These are phyloP conservation scores for Boulengeromyrus knoepffleri DNA, from an alignment of 2,113 vertebrate genomes.

Conservation along the genomic window DNA sequence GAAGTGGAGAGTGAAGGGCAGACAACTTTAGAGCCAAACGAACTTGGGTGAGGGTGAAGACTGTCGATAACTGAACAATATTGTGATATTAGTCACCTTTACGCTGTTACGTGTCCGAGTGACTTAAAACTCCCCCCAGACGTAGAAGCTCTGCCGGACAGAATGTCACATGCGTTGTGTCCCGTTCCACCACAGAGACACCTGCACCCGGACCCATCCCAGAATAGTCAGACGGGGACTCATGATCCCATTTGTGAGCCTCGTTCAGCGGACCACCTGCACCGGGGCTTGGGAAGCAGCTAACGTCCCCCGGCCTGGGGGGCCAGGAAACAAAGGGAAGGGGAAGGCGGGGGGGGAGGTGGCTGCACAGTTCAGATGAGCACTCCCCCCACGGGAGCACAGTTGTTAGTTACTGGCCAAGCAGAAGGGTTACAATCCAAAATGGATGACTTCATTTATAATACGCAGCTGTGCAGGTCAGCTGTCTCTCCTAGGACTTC, in stretches of 20 bases:
- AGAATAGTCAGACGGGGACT: conserved; percentile 46
- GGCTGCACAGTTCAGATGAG: neutral
- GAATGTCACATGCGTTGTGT: neutral
- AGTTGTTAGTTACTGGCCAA: neutral
- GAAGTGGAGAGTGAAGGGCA: too few relatives aligned
- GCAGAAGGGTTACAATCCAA: neutral
- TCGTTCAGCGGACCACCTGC: conserved; percentile 56
- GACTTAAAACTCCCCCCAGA: too few relatives aligned
- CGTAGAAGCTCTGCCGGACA: neutral
- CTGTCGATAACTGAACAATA: too few relatives aligned
- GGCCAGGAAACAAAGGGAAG: neutral
- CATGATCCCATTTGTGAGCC: conserved; percentile 55
- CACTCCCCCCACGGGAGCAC: neutral
- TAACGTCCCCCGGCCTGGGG: neutral
- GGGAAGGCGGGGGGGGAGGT: neutral
- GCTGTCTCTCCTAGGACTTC: neutral
- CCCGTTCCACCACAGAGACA: neutral
- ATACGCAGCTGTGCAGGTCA: neutral
- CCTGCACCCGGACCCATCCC: conserved; percentile 10
- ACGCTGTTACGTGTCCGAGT: too few relatives aligned
- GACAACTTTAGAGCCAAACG: too few relatives aligned
- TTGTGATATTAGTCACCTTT: too few relatives aligned
- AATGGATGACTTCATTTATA: neutral
- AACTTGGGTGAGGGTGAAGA: too few relatives aligned
- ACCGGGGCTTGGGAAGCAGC: conserved; percentile 11